These are phyloP conservation scores for Eupithecia abbreviata DNA, from an alignment of 2,888 invertebrate species.

Conservation along the genomic window DNA sequence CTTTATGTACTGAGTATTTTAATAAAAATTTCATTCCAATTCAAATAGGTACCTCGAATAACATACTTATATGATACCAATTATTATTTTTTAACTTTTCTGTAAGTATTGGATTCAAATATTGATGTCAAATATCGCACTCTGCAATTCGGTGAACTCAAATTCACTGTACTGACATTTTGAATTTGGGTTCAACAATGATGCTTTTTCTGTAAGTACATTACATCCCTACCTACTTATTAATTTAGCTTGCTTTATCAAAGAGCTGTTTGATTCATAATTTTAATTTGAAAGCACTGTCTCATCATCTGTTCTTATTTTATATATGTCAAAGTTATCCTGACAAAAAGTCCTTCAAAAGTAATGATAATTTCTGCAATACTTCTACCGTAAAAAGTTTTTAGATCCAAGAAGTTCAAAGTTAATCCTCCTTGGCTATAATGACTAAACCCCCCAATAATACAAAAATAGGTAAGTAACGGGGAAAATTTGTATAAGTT, in stretches of 20 bases:
- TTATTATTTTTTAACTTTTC: not conserved
- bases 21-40: not conserved
- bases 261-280: constrained; percentile 13
- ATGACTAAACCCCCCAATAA: not conserved
- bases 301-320: not conserved
- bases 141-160: constrained; percentile 8
- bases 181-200: constrained; percentile 11
- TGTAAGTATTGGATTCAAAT: not conserved
- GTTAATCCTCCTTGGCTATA: not conserved
- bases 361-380: not conserved
- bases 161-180: constrained; percentile 7
- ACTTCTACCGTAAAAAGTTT: not conserved
- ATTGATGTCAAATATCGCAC: constrained; percentile 29
- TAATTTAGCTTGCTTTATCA: constrained; percentile 38
- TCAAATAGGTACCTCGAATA: not conserved
- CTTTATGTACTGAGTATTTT: not conserved
- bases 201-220: constrained; percentile 34
- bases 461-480: not conserved
- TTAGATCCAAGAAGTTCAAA: not conserved
- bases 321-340: not conserved
- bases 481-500: not conserved
- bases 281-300: constrained; percentile 19
- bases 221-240: too few species aligned
- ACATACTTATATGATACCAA: not conserved
- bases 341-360: not conserved